Base-by-base conservation (phyloP, 1,140 invertebrate genomes). In the Heterodera schachtii region DNA sequence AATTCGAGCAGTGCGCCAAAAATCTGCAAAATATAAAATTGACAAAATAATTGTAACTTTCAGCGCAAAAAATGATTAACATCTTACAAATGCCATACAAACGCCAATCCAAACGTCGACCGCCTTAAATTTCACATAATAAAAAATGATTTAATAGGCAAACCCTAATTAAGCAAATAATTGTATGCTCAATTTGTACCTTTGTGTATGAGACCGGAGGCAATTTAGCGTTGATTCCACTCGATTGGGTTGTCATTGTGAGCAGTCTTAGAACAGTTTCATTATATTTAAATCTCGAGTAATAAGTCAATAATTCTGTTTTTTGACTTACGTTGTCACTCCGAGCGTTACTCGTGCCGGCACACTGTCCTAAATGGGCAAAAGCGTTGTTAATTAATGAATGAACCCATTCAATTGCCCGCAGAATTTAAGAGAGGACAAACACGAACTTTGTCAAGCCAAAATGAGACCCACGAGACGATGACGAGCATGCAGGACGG, bases 181-280 rank as follows among this genome's bases (percentile, higher is more conserved):
- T 71, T 11, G 41, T 31, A 71, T 13, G 41, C 31, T 41, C 44
- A 60, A 44, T 11, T 5, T 31, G 31, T 67, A 85, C 90, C 91
- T 98, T 98, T 57, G 95, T 97, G 91, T 97, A 98, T 43, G 95
- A 97, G 69, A 98, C 96, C 49, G 96, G 96, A 82, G 96, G 96
- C 84, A 97, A 92, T 83, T 96, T 96, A 79, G 95, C 95, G 92
- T 97, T 97, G 90, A 97, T 97, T 88, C 95, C 95, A 11, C 95
- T 96, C 73, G 95, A 96, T 91, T 97, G 95, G 3, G 96, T 97
- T 67, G 95, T 95, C 95, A 98, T 97, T 71, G 96, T 97, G 67
- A 97, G 93, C 19, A 97, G 92, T 8, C 96, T 87, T 44, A 81
- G 86, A 19, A 13, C 41, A 71, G 74, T 9, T 47, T 19, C 31